phyloP scores from a whole-genome alignment of 2,797 vertebrate genomes.

The Iguana delicatissima region DNA sequence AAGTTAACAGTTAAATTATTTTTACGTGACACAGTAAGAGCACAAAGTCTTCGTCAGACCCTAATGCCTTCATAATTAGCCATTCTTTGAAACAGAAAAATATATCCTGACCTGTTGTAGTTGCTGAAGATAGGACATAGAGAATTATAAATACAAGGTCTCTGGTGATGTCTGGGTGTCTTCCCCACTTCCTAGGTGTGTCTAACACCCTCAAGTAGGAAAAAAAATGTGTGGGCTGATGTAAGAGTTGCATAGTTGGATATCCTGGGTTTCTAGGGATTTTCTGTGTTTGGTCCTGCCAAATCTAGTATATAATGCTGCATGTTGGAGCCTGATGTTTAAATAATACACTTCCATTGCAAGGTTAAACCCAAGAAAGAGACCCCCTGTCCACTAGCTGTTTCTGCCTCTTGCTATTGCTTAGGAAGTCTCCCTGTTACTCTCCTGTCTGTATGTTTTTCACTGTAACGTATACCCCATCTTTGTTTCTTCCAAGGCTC shows the following conservation, averaged over 20 bases:
- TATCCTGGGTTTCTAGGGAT: not conserved
- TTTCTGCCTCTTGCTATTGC: not conserved
- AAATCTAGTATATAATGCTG: not conserved
- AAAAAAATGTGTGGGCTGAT: too few species aligned
- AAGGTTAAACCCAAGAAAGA: not conserved
- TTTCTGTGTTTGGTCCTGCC: too few species aligned
- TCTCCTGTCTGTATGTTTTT: too few species aligned
- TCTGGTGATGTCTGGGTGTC: not conserved
- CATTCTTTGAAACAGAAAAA: not conserved
- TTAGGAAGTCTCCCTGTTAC: too few species aligned
- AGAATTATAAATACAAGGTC: not conserved
- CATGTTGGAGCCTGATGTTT: not conserved
- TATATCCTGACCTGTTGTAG: not conserved
- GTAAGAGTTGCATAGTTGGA: not conserved
- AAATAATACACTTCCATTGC: too few species aligned
- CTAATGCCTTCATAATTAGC: not conserved
- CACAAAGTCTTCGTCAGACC: not conserved
- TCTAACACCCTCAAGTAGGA: not conserved
- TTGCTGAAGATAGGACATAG: not conserved
- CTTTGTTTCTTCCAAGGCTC: too few species aligned
- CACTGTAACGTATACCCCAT: too few species aligned
- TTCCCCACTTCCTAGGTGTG: too few species aligned
- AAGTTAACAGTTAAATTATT: not conserved
- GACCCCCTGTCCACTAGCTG: not conserved
- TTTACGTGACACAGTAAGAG: not conserved